These are phyloP conservation scores for Andrena flavipes DNA, from an alignment of 2,888 invertebrate species.

Conservation along the genomic window DNA sequence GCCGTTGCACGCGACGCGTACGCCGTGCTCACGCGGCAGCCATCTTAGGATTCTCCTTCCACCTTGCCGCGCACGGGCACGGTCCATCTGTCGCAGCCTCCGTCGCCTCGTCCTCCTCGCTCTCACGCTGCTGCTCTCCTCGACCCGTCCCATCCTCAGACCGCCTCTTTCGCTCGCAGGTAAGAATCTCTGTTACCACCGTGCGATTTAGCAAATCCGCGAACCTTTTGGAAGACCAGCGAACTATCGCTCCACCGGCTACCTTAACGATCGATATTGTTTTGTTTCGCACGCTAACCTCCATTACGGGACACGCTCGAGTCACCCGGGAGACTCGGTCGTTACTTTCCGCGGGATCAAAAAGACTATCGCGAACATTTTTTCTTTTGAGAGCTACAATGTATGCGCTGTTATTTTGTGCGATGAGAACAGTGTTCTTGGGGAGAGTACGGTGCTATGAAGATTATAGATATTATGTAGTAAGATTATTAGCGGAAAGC, in stretches of 20 bases:
- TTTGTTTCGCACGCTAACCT: conserved; percentile 28
- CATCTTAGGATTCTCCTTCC: conserved; percentile 79
- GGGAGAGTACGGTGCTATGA: neutral
- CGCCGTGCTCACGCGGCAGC: conserved; percentile 74
- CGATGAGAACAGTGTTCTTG: neutral
- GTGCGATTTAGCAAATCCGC: conserved; percentile 58
- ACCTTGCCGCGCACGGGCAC: conserved; percentile 67
- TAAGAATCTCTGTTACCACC: conserved; percentile 51
- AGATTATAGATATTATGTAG: neutral
- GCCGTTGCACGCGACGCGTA: conserved; percentile 74
- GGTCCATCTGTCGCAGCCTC: conserved; percentile 74
- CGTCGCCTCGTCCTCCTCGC: conserved; percentile 51
- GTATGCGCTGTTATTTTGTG: neutral
- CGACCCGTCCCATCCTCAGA: conserved; percentile 51
- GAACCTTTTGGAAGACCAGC: conserved; percentile 19
- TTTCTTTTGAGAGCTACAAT: neutral
- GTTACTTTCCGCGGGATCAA: neutral
- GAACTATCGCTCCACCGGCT: conserved; percentile 23
- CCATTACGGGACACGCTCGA: conserved; percentile 14
- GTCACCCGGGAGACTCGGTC: neutral
- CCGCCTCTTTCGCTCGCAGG: conserved; percentile 52
- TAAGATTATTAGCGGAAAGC: neutral
- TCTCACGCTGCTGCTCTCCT: conserved; percentile 13
- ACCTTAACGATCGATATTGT: conserved; percentile 57
- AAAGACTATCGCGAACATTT: neutral